Evolutionary conservation across 2,113 vertebrate genomes (phyloP), one percentile per base, ranked within the genome.

Genomic region (Ptilorrhoa leucosticta): DNA sequence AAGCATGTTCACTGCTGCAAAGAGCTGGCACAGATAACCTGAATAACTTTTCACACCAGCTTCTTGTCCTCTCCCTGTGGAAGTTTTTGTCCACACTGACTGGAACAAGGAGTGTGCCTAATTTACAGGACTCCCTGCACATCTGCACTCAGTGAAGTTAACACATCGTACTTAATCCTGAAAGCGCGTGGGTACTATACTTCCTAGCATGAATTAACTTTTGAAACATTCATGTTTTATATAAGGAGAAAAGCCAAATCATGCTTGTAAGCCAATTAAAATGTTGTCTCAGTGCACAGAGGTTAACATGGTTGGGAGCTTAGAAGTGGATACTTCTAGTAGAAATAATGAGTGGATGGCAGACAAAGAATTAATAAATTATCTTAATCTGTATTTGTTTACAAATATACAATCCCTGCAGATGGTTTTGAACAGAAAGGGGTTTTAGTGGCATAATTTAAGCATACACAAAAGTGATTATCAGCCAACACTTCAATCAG

Each of bases 371-470:
- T 86, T 91, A 94, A 96, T 93, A 95, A 95, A 94, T 94, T 96
- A 88, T 93, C 86, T 94, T 97, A 94, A 95, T 95, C 83, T 93
- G 70, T 81, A 66, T 93, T 96, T 96, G 89, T 96, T 96, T 96
- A 93, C 86, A 95, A 96, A 96, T 93, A 90, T 83, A 76, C 86
- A 60, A 84, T 91, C 91, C 71, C 53, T 70, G 45, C 78, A 97
- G 92, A 96, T 80, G 78, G 82, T 69, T 96, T 96, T 91, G 61
- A 95, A 91, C 26, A 93, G 95, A 87, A 95, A 93, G 65, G 42
- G 79, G 42, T 2, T 95, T 97, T 94, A 94, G 75, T 37, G 87
- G 50, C 27, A 60, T 89, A 95, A 96, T 71, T 96, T 87, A 93
- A 88, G 92, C 83, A 65, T 79, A 84, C 71, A 83, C 53, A 75